Evolutionary conservation across 2,797 vertebrate species (phyloP).

Genomic region (Microctenopoma lineatum): DNA sequence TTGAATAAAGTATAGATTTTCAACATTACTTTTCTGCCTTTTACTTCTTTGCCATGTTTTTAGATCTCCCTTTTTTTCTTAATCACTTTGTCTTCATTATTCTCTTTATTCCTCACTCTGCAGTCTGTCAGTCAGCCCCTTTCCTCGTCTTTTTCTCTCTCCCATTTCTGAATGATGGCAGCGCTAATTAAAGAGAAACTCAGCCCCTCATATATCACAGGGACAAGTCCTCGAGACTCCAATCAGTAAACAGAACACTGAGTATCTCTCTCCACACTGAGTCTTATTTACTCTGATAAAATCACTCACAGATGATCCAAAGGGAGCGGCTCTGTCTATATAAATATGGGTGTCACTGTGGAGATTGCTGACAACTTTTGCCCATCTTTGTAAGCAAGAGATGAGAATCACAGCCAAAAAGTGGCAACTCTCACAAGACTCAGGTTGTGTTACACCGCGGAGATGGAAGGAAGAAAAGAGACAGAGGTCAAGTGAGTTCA

Average conservation of each 20-base stretch:
- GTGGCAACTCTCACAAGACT: slow-evolving; percentile 43
- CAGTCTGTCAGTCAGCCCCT: slow-evolving; percentile 51
- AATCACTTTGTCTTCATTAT: slow-evolving; percentile 53
- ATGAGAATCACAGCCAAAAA: slow-evolving; percentile 42
- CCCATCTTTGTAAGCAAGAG: slow-evolving; percentile 53
- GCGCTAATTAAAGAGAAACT: slow-evolving; percentile 77
- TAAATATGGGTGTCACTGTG: slow-evolving; percentile 57
- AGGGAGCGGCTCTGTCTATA: slow-evolving; percentile 47
- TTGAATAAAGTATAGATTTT: slow-evolving; percentile 55
- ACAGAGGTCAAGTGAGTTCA: slow-evolving; percentile 62
- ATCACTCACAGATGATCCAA: slow-evolving; percentile 73
- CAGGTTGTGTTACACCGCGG: slow-evolving; percentile 24
- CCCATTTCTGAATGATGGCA: slow-evolving; percentile 69
- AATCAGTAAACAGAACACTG: slow-evolving; percentile 63
- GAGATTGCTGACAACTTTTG: slow-evolving; percentile 52
- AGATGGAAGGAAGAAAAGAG: slow-evolving; percentile 30
- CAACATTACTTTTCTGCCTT: slow-evolving; percentile 8
- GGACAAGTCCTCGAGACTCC: slow-evolving; percentile 71
- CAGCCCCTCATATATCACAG: slow-evolving; percentile 68
- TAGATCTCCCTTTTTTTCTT: slow-evolving; percentile 31
- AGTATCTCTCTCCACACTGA: slow-evolving; percentile 46
- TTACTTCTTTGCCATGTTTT: slow-evolving; percentile 30
- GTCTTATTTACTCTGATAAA: slow-evolving; percentile 68
- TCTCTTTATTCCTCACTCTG: slow-evolving; percentile 42
- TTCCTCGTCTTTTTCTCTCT: slow-evolving; percentile 8